Conservation (phyloP, 2,113 vertebrate genomes). For the Xenopus laevis region DNA sequence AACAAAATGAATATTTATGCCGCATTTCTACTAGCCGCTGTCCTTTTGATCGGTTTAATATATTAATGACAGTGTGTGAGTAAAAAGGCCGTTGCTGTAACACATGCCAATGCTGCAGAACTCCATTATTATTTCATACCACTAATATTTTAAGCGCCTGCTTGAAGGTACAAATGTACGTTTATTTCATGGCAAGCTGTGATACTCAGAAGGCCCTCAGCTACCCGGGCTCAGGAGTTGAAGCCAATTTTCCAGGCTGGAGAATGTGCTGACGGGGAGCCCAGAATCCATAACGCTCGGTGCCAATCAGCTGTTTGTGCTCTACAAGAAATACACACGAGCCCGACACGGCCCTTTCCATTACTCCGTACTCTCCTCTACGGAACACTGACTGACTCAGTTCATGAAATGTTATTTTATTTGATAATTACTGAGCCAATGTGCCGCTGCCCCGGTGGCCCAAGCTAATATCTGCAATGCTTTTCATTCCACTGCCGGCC, state of each 20-base stretch:
- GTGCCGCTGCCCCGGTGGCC: not conserved
- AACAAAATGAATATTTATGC: too few species aligned
- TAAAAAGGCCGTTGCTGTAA: too few species aligned
- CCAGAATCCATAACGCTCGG: not conserved
- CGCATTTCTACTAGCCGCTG: too few species aligned
- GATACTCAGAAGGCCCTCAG: not conserved
- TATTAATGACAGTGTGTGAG: too few species aligned
- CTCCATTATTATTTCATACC: too few species aligned
- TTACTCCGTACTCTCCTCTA: not conserved
- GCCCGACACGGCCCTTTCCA: not conserved
- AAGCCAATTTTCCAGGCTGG: conserved; percentile 19
- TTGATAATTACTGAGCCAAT: not conserved
- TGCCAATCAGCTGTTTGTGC: conserved; percentile 21
- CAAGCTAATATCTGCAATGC: not conserved
- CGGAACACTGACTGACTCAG: not conserved
- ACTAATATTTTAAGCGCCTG: not conserved
- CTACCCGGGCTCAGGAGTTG: not conserved
- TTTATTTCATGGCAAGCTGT: not conserved
- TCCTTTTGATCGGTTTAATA: too few species aligned
- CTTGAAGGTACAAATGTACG: not conserved
- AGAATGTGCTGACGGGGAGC: not conserved
- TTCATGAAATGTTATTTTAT: not conserved
- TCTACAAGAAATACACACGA: not conserved
- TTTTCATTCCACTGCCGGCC: too few species aligned
- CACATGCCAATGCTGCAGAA: too few species aligned